Percentiles rank a stretch among this genome's conserved stretches.
phyloP scores from a whole-genome alignment of 2,797 vertebrate species.

The Denticeps clupeoides region DNA sequence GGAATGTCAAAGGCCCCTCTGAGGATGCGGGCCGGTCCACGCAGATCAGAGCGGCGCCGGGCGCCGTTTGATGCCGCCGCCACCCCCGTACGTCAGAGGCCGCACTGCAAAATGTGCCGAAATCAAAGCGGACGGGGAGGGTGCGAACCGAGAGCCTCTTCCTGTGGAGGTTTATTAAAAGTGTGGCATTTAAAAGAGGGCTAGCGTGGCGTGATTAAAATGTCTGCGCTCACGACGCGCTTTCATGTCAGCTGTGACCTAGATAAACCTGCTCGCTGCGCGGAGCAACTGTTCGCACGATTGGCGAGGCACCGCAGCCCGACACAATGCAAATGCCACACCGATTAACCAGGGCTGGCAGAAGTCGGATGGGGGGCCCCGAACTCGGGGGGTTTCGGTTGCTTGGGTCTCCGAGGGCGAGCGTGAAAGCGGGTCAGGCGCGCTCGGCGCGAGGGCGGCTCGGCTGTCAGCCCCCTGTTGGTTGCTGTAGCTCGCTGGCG shows the following conservation, averaged over 20 bases:
- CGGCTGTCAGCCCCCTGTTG: constrained; percentile 11
- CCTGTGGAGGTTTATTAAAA: constrained; percentile 11
- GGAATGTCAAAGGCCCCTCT: constrained; percentile 30
- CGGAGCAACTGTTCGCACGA: constrained; percentile 10
- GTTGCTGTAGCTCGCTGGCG: constrained; percentile 24
- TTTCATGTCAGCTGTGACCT: constrained; percentile 35
- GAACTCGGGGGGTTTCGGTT: constrained; percentile 5
- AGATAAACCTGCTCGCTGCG: constrained; percentile 26
- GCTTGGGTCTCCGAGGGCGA: background rate
- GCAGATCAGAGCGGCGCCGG: background rate
- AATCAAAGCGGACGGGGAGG: too few species aligned
- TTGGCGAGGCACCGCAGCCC: constrained; percentile 24
- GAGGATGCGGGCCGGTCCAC: constrained; percentile 16
- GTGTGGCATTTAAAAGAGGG: constrained; percentile 15
- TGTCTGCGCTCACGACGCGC: constrained; percentile 22
- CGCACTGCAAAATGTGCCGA: too few species aligned
- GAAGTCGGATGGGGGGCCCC: constrained; percentile 13
- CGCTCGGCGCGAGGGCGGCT: background rate
- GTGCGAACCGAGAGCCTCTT: too few species aligned
- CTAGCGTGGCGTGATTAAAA: constrained; percentile 23
- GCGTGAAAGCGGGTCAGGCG: background rate
- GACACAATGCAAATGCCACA: constrained; percentile 29
- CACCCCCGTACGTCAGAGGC: too few species aligned
- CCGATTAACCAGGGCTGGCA: constrained; percentile 23
- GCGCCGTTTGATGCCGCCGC: background rate